phyloP scores from a whole-genome alignment of 2,797 vertebrate genomes.

The Odontamblyopus lacepedii region DNA sequence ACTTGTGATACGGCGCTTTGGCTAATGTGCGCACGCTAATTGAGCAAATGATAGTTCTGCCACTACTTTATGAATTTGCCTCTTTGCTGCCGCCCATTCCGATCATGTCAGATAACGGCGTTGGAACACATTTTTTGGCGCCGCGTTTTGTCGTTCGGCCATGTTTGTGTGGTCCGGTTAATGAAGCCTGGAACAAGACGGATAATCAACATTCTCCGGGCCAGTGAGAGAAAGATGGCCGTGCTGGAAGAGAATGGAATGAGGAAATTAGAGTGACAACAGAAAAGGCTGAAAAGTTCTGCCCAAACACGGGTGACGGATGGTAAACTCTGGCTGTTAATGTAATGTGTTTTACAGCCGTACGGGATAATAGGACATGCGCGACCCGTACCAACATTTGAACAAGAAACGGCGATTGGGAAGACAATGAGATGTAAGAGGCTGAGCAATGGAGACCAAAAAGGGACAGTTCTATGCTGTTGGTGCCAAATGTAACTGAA shows the following conservation, averaged over 20 bases:
- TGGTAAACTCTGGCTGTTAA: conserved; percentile 8
- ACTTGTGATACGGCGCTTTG: conserved; percentile 90
- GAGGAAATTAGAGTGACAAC: conserved; percentile 17
- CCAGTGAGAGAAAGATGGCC: conserved; percentile 5
- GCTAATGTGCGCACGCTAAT: conserved; percentile 92
- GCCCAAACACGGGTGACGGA: conserved; percentile 15
- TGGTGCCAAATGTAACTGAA: neutral
- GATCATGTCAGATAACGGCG: conserved; percentile 90
- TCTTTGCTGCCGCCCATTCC: conserved; percentile 90
- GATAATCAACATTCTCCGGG: conserved; percentile 82
- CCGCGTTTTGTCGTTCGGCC: conserved; percentile 62
- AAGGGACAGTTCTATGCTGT: neutral
- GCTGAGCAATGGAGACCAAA: neutral
- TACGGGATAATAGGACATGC: conserved; percentile 52
- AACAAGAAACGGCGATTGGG: neutral
- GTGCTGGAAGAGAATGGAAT: conserved; percentile 19
- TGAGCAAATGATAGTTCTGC: conserved; percentile 85
- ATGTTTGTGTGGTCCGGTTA: conserved; percentile 86
- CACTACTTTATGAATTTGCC: conserved; percentile 84
- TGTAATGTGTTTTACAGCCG: conserved; percentile 29
- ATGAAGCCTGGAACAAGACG: conserved; percentile 84
- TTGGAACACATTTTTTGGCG: conserved; percentile 74
- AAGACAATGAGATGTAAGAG: neutral
- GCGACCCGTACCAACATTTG: conserved; percentile 18
- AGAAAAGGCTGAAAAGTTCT: conserved; percentile 28